Conservation (phyloP, 2,113 vertebrate genomes). For the Parus major region DNA sequence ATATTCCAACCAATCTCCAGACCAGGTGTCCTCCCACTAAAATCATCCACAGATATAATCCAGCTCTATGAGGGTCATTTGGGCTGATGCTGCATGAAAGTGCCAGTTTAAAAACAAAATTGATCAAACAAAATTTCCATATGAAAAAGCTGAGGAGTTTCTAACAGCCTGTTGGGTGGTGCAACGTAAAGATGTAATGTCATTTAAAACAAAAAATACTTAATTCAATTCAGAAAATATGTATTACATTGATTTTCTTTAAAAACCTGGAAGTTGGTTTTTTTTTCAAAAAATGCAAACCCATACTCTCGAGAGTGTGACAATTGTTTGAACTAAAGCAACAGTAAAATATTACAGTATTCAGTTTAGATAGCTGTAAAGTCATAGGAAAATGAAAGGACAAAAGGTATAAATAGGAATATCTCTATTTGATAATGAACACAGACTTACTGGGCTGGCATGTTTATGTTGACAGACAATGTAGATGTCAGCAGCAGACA, state of each 20-base stretch:
- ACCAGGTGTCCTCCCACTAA: neutral
- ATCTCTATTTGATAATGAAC: neutral
- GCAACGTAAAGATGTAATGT: neutral
- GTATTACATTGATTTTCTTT: neutral
- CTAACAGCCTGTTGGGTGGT: neutral
- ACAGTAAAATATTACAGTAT: neutral
- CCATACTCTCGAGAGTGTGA: neutral
- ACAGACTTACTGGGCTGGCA: neutral
- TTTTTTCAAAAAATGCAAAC: neutral
- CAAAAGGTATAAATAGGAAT: neutral
- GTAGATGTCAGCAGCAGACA: neutral
- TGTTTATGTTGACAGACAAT: neutral
- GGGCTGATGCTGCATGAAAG: neutral
- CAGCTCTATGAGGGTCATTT: neutral
- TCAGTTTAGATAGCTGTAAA: neutral
- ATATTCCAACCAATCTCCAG: neutral
- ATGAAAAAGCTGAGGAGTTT: neutral
- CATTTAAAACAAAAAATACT: neutral
- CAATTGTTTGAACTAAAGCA: neutral
- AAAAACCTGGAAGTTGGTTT: fast-evolving
- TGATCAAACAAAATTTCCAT: neutral
- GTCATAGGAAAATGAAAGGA: neutral
- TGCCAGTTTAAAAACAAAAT: neutral
- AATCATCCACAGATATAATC: neutral
- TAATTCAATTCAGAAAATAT: neutral